Evolutionary conservation across 30 jellyfish, hydroid and myxozoan species (phyloP).

Genomic region (Hydractinia symbiolongicarpus): DNA sequence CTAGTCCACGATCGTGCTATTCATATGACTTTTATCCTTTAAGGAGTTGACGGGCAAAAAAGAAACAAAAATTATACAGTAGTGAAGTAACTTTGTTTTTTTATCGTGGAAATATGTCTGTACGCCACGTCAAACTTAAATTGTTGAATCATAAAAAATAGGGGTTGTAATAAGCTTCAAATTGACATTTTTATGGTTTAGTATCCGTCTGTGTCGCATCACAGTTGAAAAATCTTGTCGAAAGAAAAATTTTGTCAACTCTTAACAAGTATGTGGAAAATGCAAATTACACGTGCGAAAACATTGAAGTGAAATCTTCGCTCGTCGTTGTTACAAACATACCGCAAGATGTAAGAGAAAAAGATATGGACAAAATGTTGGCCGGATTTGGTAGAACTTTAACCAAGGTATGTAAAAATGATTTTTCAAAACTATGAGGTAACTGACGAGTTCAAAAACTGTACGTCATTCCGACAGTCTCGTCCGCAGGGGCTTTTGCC

Average conservation of each 20-base stretch:
- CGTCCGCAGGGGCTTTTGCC: too few species aligned
- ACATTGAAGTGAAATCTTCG: slow-evolving; percentile 22
- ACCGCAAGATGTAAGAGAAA: not conserved
- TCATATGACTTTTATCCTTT: too few species aligned
- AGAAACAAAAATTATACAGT: too few species aligned
- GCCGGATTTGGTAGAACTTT: slow-evolving; percentile 13
- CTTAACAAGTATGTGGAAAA: not conserved
- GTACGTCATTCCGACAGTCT: too few species aligned
- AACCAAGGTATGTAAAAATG: slow-evolving; percentile 11
- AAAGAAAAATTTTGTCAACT: not conserved
- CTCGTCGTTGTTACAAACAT: slow-evolving; percentile 18
- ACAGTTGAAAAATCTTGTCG: not conserved
- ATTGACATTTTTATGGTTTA: not conserved
- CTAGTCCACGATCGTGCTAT: too few species aligned
- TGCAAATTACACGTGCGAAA: not conserved
- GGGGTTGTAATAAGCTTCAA: too few species aligned
- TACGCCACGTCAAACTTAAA: too few species aligned
- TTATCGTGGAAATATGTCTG: too few species aligned
- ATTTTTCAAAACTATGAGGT: not conserved
- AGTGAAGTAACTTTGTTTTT: too few species aligned
- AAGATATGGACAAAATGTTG: slow-evolving; percentile 11
- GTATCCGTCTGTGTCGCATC: slow-evolving; percentile 7
- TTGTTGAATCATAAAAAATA: too few species aligned
- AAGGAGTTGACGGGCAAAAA: too few species aligned
- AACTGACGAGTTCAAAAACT: not conserved